Percentiles rank a stretch among this genome's conserved stretches.
phyloP scores from a whole-genome alignment of 2,797 vertebrate genomes.

The Mus spretus region DNA sequence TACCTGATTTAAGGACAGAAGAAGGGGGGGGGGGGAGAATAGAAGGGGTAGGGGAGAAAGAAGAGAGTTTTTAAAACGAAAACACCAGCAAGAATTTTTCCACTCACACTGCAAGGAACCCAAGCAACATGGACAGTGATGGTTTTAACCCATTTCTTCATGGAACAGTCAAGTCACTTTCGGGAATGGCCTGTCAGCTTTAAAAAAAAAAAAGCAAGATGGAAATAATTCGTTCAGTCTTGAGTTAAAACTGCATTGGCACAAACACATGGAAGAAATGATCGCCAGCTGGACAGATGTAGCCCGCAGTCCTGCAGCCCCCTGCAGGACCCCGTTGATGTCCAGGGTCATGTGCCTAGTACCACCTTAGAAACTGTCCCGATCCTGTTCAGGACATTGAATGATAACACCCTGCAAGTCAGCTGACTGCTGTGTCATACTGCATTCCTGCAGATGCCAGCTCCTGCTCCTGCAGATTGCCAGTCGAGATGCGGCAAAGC shows the following conservation, averaged over 20 bases:
- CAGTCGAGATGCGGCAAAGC: conserved; percentile 91
- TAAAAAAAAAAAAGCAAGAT: background rate
- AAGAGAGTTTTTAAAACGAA: conserved; percentile 26
- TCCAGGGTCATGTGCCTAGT: conserved; percentile 85
- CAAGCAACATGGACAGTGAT: accelerated
- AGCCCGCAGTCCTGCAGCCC: background rate
- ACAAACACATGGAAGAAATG: conserved; percentile 43
- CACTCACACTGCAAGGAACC: background rate
- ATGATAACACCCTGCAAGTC: conserved; percentile 91
- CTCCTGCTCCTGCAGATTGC: conserved; percentile 90
- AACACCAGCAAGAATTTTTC: background rate
- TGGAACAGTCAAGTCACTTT: background rate
- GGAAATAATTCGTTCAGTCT: conserved; percentile 75
- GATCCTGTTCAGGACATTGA: conserved; percentile 91
- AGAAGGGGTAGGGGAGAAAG: background rate
- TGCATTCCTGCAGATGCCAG: conserved; percentile 91
- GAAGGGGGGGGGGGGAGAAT: background rate
- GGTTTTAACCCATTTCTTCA: background rate
- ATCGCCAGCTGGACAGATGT: conserved; percentile 43
- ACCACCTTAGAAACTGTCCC: conserved; percentile 87
- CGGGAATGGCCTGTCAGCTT: conserved; percentile 10
- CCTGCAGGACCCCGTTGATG: conserved; percentile 49
- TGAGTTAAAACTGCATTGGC: background rate
- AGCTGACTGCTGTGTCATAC: conserved; percentile 92
- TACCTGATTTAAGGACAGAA: conserved; percentile 40